A percentile compares a stretch with the other conserved stretches of the same genome.
Evolutionary conservation across 92 coral and sea anemone species (phyloP).

Genomic region (Epizoanthus rinbou): DNA sequence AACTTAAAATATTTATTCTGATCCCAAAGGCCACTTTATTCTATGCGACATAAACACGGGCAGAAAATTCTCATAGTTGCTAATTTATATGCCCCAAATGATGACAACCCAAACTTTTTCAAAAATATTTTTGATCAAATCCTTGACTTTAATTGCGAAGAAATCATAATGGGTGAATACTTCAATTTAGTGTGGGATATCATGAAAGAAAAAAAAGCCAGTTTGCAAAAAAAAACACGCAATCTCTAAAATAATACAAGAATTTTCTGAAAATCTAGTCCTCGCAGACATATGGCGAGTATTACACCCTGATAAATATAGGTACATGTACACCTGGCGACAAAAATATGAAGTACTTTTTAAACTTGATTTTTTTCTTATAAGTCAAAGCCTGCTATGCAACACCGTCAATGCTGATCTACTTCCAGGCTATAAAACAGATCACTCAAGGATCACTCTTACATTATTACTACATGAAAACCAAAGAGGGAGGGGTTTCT

Average conservation of each 20-base stretch:
- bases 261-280: constrained; percentile 6
- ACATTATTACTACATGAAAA: background rate
- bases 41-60: constrained; percentile 22
- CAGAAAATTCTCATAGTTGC: constrained; percentile 17
- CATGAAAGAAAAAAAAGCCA: constrained; percentile 10
- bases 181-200: constrained; percentile 36
- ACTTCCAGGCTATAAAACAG: constrained; percentile 20
- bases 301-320: background rate
- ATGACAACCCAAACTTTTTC: constrained; percentile 33
- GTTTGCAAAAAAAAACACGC: constrained; percentile 19
- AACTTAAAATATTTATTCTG: constrained; percentile 11
- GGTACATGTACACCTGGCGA: constrained; percentile 23
- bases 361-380: constrained; percentile 37
- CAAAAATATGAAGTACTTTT: background rate
- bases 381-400: background rate
- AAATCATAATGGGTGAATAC: constrained; percentile 24
- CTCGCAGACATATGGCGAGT: constrained; percentile 24
- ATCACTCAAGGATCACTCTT: background rate
- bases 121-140: constrained; percentile 1
- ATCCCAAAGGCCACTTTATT: constrained; percentile 33
- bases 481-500: constrained; percentile 31
- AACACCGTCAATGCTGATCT: background rate
- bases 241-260: constrained; percentile 15
- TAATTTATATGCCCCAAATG: constrained; percentile 38
- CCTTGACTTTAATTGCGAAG: background rate